phyloP scores from a whole-genome alignment of 1,140 invertebrate genomes.

The Latrodectus geometricus region DNA sequence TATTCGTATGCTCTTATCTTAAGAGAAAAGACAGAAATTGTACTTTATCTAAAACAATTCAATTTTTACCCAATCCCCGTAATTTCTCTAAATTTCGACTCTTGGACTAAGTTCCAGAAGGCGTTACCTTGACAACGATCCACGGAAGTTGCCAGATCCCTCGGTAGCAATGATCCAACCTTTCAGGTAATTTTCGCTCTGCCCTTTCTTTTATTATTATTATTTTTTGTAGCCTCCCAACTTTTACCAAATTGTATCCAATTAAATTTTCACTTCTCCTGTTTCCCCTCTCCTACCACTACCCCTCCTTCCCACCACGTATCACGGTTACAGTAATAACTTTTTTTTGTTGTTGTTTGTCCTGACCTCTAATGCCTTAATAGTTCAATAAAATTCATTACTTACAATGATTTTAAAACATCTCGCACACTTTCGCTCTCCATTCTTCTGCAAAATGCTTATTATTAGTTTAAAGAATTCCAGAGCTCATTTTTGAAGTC shows the following conservation, averaged over 20 bases:
- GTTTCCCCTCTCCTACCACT: not conserved
- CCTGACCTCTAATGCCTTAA: constrained; percentile 57
- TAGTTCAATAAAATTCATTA: constrained; percentile 62
- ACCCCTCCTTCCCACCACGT: not conserved
- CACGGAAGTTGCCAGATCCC: constrained; percentile 53
- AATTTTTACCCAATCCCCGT: constrained; percentile 21
- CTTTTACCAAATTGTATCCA: constrained; percentile 61
- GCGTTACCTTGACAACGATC: constrained; percentile 60
- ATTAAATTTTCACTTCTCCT: constrained; percentile 56
- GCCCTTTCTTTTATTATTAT: not conserved
- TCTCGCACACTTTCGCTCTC: constrained; percentile 9
- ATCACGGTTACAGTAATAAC: constrained; percentile 3
- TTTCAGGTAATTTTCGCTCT: constrained; percentile 54
- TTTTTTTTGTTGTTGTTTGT: constrained; percentile 13
- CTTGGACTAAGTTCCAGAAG: constrained; percentile 49
- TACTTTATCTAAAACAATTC: not conserved
- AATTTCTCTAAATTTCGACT: constrained; percentile 29
- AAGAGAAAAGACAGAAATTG: not conserved
- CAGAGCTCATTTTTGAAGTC: constrained; percentile 31
- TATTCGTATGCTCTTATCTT: not conserved
- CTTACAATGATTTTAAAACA: constrained; percentile 32
- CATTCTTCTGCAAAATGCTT: not conserved
- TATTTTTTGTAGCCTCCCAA: constrained; percentile 11
- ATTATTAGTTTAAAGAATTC: constrained; percentile 49
- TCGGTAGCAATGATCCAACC: constrained; percentile 57